Percentiles rank a stretch among this genome's conserved stretches.
Evolutionary conservation across 2,888 invertebrate species (phyloP).

Genomic region (Helleia helle): DNA sequence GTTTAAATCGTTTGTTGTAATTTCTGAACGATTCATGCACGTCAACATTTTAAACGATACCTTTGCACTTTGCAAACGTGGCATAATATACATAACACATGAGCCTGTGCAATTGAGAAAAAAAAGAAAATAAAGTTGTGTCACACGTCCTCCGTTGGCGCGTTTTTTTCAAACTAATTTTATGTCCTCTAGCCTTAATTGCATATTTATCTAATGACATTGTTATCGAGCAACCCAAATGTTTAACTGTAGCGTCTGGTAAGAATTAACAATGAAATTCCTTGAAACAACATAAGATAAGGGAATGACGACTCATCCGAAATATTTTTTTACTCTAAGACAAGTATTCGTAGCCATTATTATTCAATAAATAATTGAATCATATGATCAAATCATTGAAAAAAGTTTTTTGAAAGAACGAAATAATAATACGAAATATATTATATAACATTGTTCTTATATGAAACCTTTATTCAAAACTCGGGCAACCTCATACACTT

Average conservation of each 20-base stretch:
- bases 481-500: too few species aligned
- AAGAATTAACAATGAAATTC: constrained; percentile 5
- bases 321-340: neutral
- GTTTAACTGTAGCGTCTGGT: constrained; percentile 15
- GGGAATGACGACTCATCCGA: neutral
- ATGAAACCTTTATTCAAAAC: too few species aligned
- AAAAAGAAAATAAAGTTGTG: neutral
- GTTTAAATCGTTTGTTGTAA: constrained; percentile 20
- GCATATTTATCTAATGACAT: constrained; percentile 56
- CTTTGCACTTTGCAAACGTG: too few species aligned
- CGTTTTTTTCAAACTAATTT: constrained; percentile 23
- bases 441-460: too few species aligned
- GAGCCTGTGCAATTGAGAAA: too few species aligned
- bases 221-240: constrained; percentile 50
- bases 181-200: constrained; percentile 42
- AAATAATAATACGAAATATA: too few species aligned
- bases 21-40: constrained; percentile 19
- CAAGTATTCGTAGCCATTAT: too few species aligned
- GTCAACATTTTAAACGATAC: too few species aligned
- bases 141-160: constrained; percentile 14
- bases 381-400: too few species aligned
- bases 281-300: neutral
- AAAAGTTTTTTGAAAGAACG: too few species aligned
- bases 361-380: too few species aligned
- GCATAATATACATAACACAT: too few species aligned